Base-by-base conservation (phyloP, 2,888 invertebrate genomes). In the Cistogaster globosa region DNA sequence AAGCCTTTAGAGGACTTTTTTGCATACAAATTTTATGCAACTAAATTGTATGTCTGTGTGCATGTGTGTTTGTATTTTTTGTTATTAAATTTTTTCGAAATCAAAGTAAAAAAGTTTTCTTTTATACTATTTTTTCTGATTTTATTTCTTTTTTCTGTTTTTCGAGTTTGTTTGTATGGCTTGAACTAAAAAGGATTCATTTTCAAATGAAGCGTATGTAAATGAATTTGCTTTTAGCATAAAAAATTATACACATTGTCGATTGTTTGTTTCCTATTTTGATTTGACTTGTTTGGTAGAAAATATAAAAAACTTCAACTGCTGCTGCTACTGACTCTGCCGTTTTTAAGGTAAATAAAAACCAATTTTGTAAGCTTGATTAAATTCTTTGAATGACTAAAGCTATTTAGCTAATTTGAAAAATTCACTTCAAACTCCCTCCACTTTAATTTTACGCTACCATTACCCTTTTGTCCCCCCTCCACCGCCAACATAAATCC, bases 341-440 rank as follows among this genome's bases (percentile, higher is more conserved):
- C 63, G 14, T 69, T 77, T 58, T 76, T 77, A 75, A 82, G 82
- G 85, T 85, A 85, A 85, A 85, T 85, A 85, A 85, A 85, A 85
- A 85, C 82, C 85, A 85, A 82, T 85, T 82, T 82, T 82, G 71
- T 82, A 85, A 79, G 85, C 82, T 85, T 85, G 85, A 85, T 85
- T 85, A 85, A 85, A 85, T 85, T 85, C 85, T 79, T 85, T 85
- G 85, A 85, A 85, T 82, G 82, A 82, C 78, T 79, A 79, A 79
- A 85, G 85, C 82, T 82, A 85, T 85, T 82, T 85, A 85, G 82
- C 78, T 85, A 85, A 85, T 85, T 85, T 85, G 78, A 85, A 85
- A 84, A 71, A 85, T 77, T 68, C 69, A 67, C 65, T 76, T 45
- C 60, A 38, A 67, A 42, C 68, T 38, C 80, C 42, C 58, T 65